Evolutionary conservation across 2,797 vertebrate species (phyloP), one percentile per base, ranked within the genome.

Genomic region (Microcaecilia unicolor): DNA sequence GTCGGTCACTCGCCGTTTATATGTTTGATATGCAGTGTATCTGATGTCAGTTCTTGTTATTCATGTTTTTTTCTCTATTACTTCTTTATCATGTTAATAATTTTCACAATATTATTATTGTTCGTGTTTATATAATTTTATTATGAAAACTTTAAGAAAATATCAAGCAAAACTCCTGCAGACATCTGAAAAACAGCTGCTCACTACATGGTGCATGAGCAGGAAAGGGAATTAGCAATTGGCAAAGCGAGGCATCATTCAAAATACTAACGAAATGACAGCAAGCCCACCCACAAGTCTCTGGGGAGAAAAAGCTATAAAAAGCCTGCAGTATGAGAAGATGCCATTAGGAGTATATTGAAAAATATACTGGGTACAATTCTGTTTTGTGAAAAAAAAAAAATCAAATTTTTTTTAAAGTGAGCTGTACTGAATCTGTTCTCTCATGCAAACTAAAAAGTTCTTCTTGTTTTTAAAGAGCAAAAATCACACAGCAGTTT

Each of bases 211-310:
- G 20, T 15, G 16, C 12, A 22, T 4, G 12, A 23, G 16, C 32
- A 32, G 37, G 20, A 31, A 16, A 10, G 10, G 14, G 27, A 14
- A 31, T 37, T 30, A 24, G 34, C 21, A 21, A 32, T 4, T 34
- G 33, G 29, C 9, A 25, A 46, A 54, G 15, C 12, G 12, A 42
- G 31, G 19, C 13, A 22, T 41, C 8, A 44, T 42, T 28, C 20
- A 51, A 49, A 63, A 37, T 25, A 25, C n/a, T n/a, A n/a, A n/a
- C n/a, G n/a, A n/a, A 36, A 39, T 28, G 48, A 28, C 41, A 28
- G 49, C 37, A 70, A 48, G 54, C 10, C 18, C 28, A 19, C 25
- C 37, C 25, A 6, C 1, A 23, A 22, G 31, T 34, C 18, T 7
- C 6, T 25, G 13, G 34, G 27, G 53, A 56, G 48, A 42, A 55